Conservation (phyloP, 2,888 invertebrate genomes). For the Meandrusa payeni region DNA sequence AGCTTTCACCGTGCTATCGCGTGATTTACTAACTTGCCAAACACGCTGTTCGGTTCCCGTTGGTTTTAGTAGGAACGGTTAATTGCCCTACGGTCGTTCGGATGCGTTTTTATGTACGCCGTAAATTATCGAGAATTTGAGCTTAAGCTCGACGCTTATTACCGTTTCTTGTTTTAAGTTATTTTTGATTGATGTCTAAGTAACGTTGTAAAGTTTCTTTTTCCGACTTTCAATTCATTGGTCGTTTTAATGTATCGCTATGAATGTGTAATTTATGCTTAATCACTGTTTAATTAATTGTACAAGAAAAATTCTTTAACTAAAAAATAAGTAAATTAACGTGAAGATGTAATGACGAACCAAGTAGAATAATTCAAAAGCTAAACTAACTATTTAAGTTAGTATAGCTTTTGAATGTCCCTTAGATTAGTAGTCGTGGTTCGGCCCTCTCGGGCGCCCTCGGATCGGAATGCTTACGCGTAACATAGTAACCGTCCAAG, state of each 20-base stretch:
- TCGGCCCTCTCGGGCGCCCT: no score
- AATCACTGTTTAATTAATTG: no score
- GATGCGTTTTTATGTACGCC: constrained; percentile 23
- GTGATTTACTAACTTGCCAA: constrained; percentile 62
- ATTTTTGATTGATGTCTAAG: constrained; percentile 20
- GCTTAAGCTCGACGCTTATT: constrained; percentile 17
- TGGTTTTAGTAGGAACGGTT: constrained; percentile 38
- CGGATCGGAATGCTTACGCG: no score
- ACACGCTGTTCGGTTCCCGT: constrained; percentile 42
- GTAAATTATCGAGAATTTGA: constrained; percentile 23
- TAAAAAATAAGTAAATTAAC: no score
- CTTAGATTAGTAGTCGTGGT: no score
- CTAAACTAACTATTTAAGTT: no score
- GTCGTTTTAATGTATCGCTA: not conserved
- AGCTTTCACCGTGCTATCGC: constrained; percentile 55
- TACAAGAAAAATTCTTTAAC: no score
- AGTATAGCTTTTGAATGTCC: no score
- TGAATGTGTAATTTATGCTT: constrained; percentile 1
- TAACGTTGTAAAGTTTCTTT: constrained; percentile 5
- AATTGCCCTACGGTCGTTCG: constrained; percentile 32
- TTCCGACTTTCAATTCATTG: not conserved
- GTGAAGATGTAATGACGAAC: no score
- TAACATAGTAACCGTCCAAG: no score
- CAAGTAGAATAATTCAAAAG: no score
- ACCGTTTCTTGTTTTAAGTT: constrained; percentile 21